These are phyloP conservation scores for Halocaridina rubra DNA, from an alignment of 2,888 invertebrate species.

Conservation along the genomic window DNA sequence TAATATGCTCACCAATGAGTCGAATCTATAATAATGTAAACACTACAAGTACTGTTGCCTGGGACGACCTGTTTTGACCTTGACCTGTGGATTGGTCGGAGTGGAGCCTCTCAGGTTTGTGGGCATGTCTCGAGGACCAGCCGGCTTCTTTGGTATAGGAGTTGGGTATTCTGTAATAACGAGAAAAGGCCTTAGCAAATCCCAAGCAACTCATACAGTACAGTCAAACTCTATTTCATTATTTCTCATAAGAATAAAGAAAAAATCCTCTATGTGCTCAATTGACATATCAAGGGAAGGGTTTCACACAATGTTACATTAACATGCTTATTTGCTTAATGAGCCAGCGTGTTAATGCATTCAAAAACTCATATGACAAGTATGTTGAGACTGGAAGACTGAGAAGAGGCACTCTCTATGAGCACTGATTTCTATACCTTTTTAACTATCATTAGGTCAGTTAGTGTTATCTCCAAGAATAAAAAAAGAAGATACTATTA, in stretches of 20 bases:
- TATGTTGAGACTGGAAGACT: no score
- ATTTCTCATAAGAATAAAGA: no score
- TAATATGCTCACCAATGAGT: neutral
- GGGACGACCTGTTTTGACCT: constrained; percentile 16
- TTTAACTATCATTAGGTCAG: no score
- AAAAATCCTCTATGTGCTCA: no score
- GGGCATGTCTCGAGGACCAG: constrained; percentile 46
- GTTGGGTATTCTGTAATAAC: constrained; percentile 38
- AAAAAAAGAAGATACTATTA: no score
- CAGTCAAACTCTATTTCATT: no score
- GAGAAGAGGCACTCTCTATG: no score
- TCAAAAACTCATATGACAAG: no score
- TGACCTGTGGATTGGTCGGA: constrained; percentile 6
- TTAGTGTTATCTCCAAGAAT: no score
- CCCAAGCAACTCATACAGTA: no score
- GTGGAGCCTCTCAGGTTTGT: constrained; percentile 19
- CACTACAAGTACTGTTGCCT: constrained; percentile 42
- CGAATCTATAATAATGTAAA: neutral
- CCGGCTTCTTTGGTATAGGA: constrained; percentile 55
- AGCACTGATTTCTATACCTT: no score
- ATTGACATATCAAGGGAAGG: neutral
- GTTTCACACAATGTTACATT: no score
- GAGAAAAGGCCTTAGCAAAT: neutral
- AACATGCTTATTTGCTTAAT: neutral
- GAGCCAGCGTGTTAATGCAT: neutral